A percentile compares a stretch with the other conserved stretches of the same genome.
These are phyloP conservation scores for Agriotes lineatus DNA, from an alignment of 2,888 invertebrate genomes.

Conservation along the genomic window DNA sequence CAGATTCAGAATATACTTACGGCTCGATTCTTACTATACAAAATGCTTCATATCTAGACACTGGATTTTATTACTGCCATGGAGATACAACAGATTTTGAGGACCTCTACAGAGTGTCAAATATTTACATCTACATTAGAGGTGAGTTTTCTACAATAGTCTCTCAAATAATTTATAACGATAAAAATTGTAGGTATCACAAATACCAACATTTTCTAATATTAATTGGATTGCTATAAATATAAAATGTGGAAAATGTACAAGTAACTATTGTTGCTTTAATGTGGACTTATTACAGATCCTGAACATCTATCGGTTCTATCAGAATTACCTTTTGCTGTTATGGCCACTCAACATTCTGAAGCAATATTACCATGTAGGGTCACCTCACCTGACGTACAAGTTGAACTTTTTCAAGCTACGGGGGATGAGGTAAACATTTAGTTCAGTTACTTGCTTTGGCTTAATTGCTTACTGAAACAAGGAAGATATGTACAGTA, in stretches of 20 bases:
- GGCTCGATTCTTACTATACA: slow-evolving; percentile 65
- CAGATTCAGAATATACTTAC: slow-evolving; percentile 58
- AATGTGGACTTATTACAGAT: slow-evolving; percentile 60
- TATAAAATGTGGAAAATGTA: too few relatives aligned
- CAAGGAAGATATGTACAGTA: too few relatives aligned
- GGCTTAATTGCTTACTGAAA: too few relatives aligned
- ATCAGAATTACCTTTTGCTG: slow-evolving; percentile 53
- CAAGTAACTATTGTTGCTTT: too few relatives aligned
- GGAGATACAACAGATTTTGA: slow-evolving; percentile 60
- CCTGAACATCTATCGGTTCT: slow-evolving; percentile 65
- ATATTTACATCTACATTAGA: slow-evolving; percentile 71
- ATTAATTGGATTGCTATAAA: too few relatives aligned
- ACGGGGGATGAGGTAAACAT: slow-evolving; percentile 62
- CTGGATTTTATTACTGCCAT: slow-evolving; percentile 64
- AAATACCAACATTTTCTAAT: too few relatives aligned
- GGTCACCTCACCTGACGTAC: slow-evolving; percentile 72
- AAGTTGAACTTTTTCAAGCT: slow-evolving; percentile 64
- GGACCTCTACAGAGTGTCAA: slow-evolving; percentile 60
- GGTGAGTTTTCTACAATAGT: slow-evolving; percentile 67
- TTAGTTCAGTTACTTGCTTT: neutral
- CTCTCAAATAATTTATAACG: too few relatives aligned
- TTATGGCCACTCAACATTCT: slow-evolving; percentile 62
- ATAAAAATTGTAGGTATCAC: too few relatives aligned
- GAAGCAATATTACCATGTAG: slow-evolving; percentile 72
- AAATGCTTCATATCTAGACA: slow-evolving; percentile 60